Evolutionary conservation across 1,140 invertebrate species (phyloP).

Genomic region (Orius insidiosus): DNA sequence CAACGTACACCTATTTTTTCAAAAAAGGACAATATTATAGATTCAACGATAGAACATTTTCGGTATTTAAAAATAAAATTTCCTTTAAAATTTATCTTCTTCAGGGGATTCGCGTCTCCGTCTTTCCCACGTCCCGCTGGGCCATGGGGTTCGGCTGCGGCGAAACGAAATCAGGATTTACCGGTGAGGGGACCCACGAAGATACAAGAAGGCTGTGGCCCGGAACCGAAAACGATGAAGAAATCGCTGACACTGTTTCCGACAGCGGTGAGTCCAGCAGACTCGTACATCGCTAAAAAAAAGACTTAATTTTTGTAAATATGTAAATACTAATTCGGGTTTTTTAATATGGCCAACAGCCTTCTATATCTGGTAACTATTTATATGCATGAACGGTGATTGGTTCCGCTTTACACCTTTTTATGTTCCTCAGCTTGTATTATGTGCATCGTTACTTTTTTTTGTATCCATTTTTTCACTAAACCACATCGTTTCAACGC

Average conservation of each 20-base stretch:
- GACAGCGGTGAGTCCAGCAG: constrained; percentile 20
- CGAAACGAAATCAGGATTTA: constrained; percentile 29
- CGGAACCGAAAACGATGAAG: constrained; percentile 15
- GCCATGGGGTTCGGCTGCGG: constrained; percentile 84
- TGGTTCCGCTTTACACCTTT: not conserved
- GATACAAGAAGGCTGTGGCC: constrained; percentile 5
- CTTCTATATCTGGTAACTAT: too few species aligned
- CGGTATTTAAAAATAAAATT: too few species aligned
- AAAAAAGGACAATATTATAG: constrained; percentile 77
- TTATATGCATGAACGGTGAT: too few species aligned
- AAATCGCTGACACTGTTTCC: constrained; percentile 20
- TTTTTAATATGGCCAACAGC: too few species aligned
- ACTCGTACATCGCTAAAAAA: too few species aligned
- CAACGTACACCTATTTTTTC: constrained; percentile 93
- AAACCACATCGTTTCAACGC: too few species aligned
- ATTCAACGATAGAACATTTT: constrained; percentile 82
- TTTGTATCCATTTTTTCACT: too few species aligned
- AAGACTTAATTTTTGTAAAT: too few species aligned
- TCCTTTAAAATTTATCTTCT: not conserved
- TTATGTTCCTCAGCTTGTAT: not conserved
- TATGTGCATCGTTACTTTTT: too few species aligned
- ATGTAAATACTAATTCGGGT: too few species aligned
- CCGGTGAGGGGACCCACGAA: constrained; percentile 7
- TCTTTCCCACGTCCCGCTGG: constrained; percentile 69
- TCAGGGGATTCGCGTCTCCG: constrained; percentile 63